Evolutionary conservation across 1,140 invertebrate species (phyloP).

Genomic region (Drosophila busckii): DNA sequence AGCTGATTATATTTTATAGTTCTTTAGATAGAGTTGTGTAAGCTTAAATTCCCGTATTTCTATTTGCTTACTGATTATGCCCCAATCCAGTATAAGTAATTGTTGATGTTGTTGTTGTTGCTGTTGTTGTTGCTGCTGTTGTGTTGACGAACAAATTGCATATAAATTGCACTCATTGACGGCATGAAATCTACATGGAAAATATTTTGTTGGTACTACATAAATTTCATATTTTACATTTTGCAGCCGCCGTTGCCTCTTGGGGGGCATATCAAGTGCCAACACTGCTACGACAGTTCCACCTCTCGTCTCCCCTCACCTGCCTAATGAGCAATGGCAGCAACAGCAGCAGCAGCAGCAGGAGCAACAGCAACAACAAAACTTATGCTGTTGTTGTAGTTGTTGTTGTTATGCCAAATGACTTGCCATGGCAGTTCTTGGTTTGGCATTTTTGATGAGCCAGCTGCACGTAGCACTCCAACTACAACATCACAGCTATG

Average conservation of each 20-base stretch:
- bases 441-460: constrained; percentile 69
- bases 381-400: constrained; percentile 20
- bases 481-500: background rate
- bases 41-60: background rate
- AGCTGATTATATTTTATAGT: constrained; percentile 10
- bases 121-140: constrained; percentile 9
- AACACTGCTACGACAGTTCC: too few species aligned
- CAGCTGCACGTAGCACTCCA: constrained; percentile 21
- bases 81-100: background rate
- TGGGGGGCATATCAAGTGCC: constrained; percentile 24
- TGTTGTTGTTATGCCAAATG: constrained; percentile 40
- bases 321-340: constrained; percentile 38
- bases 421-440: constrained; percentile 38
- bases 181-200: constrained; percentile 46
- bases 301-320: background rate
- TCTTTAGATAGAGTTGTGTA: constrained; percentile 1
- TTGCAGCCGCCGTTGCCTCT: constrained; percentile 2
- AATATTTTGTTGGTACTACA: constrained; percentile 52
- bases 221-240: constrained; percentile 54
- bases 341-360: constrained; percentile 14
- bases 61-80: constrained; percentile 23
- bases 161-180: constrained; percentile 70
- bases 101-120: background rate
- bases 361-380: constrained; percentile 20
- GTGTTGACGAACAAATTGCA: constrained; percentile 48